A percentile compares a stretch with the other conserved stretches of the same genome.
phyloP scores from a whole-genome alignment of 2,113 vertebrate species.

The Rhea pennata region DNA sequence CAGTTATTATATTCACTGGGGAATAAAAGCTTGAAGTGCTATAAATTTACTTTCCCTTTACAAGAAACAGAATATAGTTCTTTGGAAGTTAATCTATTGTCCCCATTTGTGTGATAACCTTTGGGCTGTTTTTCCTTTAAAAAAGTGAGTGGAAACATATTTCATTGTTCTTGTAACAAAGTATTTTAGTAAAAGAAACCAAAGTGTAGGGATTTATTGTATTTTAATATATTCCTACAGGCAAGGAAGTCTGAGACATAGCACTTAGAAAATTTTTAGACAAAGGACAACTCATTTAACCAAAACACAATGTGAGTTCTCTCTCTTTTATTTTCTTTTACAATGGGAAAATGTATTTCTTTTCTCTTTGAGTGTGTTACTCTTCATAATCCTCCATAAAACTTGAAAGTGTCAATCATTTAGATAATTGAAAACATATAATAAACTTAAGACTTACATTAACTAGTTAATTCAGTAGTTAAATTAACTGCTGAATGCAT shows the following conservation, averaged over 20 bases:
- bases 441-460: conserved; percentile 55
- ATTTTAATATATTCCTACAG: conserved; percentile 49
- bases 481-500: conserved; percentile 66
- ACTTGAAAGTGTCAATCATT: conserved; percentile 77
- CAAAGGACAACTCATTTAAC: conserved; percentile 44
- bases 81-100: conserved; percentile 62
- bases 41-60: conserved; percentile 60
- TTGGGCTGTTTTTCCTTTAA: conserved; percentile 60
- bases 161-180: conserved; percentile 43
- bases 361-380: conserved; percentile 51
- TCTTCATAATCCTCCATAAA: conserved; percentile 77
- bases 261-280: conserved; percentile 44
- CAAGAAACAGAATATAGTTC: conserved; percentile 51
- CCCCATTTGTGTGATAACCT: conserved; percentile 77
- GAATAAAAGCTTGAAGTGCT: conserved; percentile 47
- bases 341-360: conserved; percentile 66
- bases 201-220: conserved; percentile 37
- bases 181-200: conserved; percentile 38
- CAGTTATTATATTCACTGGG: conserved; percentile 48
- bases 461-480: conserved; percentile 16
- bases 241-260: conserved; percentile 9
- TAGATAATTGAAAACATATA: conserved; percentile 77
- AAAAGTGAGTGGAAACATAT: conserved; percentile 63
- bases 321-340: background rate
- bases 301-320: conserved; percentile 48